phyloP scores from a whole-genome alignment of 2,888 invertebrate genomes.

The Cantharis lateralis region DNA sequence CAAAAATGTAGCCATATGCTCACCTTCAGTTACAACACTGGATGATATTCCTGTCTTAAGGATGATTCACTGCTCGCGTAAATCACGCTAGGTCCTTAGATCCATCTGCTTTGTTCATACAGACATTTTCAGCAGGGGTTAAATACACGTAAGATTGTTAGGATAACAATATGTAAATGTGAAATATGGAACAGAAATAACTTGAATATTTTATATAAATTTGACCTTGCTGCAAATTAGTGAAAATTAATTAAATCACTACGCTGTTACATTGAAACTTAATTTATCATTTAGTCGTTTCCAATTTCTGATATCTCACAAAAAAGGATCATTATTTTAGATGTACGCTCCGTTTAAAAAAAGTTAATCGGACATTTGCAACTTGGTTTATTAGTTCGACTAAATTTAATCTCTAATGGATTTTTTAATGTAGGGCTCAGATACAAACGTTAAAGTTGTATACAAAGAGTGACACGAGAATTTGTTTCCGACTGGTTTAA shows the following conservation, averaged over 20 bases:
- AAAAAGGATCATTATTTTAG: neutral
- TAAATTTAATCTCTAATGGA: neutral
- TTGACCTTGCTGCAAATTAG: neutral
- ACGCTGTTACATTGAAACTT: neutral
- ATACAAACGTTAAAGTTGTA: neutral
- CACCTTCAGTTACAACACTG: conserved; percentile 7
- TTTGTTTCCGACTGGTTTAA: conserved; percentile 18
- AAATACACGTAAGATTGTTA: conserved; percentile 5
- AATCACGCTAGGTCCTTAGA: conserved; percentile 24
- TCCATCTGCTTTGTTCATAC: conserved; percentile 22
- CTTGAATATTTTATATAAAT: neutral
- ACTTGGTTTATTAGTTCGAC: neutral
- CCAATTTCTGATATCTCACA: neutral
- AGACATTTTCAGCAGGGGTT: conserved; percentile 9
- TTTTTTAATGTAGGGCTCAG: conserved; percentile 1
- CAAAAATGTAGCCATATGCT: neutral
- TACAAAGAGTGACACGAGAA: conserved; percentile 18
- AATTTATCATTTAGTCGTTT: neutral
- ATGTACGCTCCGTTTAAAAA: neutral
- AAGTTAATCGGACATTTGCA: neutral
- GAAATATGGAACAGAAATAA: neutral
- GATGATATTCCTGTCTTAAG: conserved; percentile 9
- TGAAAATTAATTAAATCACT: neutral
- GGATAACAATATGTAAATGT: neutral
- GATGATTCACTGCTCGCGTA: conserved; percentile 17